Percentiles rank a stretch among this genome's conserved stretches.
Evolutionary conservation across 1,140 invertebrate genomes (phyloP).

Genomic region (Neodiprion fabricii): DNA sequence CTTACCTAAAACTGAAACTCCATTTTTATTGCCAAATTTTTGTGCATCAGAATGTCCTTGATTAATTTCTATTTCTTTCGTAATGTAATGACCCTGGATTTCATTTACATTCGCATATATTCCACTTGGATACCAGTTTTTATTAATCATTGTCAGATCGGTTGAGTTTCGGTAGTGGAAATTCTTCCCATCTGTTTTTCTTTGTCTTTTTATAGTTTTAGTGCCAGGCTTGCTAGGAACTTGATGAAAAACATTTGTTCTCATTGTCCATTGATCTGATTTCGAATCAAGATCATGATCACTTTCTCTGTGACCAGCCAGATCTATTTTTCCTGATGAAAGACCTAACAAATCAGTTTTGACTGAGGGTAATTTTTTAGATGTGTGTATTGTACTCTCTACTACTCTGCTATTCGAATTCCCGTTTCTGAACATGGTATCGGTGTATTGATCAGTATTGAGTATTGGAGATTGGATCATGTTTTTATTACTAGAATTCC

Average conservation of each 20-base stretch:
- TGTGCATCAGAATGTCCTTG: slow-evolving; percentile 41
- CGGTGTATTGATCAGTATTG: no score
- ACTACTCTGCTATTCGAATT: no score
- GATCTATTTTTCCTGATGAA: slow-evolving; percentile 1
- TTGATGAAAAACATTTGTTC: slow-evolving; percentile 29
- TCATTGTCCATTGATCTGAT: slow-evolving; percentile 33
- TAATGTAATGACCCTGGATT: slow-evolving; percentile 39
- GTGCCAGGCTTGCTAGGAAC: slow-evolving; percentile 21
- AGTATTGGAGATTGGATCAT: no score
- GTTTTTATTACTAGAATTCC: no score
- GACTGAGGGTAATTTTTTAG: no score
- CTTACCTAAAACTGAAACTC: not conserved
- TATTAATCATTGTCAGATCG: slow-evolving; percentile 8
- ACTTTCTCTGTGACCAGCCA: not conserved
- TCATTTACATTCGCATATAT: slow-evolving; percentile 40
- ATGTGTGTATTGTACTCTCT: no score
- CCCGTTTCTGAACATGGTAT: no score
- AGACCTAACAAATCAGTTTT: not conserved
- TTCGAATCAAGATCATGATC: slow-evolving; percentile 31
- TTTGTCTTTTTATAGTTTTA: slow-evolving; percentile 18
- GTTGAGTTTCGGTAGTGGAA: not conserved
- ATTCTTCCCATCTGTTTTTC: not conserved
- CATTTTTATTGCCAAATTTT: not conserved
- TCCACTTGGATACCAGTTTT: slow-evolving; percentile 29
- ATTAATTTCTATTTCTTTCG: slow-evolving; percentile 39